phyloP scores from a whole-genome alignment of 2,113 vertebrate species.

The Atherinomorus stipes region DNA sequence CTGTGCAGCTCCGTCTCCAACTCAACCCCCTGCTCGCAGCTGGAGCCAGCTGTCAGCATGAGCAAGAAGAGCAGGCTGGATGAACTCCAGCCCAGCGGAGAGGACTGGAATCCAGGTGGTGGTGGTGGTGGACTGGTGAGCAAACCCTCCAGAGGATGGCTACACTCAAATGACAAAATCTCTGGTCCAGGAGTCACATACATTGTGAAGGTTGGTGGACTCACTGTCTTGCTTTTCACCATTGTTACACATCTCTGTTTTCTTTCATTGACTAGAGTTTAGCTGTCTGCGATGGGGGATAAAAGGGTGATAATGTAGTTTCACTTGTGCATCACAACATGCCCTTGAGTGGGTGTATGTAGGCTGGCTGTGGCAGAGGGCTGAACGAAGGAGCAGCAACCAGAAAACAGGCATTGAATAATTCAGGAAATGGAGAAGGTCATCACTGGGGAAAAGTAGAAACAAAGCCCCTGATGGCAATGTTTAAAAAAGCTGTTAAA shows the following conservation, averaged over 20 bases:
- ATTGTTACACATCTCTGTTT: constrained; percentile 67
- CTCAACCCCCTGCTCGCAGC: constrained; percentile 86
- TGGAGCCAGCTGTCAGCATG: constrained; percentile 85
- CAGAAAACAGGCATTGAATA: constrained; percentile 69
- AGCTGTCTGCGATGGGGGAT: constrained; percentile 22
- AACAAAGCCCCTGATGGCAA: constrained; percentile 43
- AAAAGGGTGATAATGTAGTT: constrained; percentile 47
- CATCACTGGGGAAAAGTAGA: constrained; percentile 35
- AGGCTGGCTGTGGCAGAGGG: constrained; percentile 56
- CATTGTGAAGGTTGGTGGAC: constrained; percentile 93
- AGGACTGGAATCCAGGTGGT: constrained; percentile 87
- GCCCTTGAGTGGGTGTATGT: constrained; percentile 73
- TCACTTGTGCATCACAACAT: constrained; percentile 57
- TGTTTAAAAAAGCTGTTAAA: constrained; percentile 38
- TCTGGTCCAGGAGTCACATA: constrained; percentile 97
- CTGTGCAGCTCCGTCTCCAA: constrained; percentile 87
- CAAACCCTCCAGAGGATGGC: constrained; percentile 90
- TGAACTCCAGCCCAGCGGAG: constrained; percentile 83
- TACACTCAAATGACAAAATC: constrained; percentile 95
- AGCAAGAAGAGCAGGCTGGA: constrained; percentile 88
- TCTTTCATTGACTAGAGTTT: constrained; percentile 57
- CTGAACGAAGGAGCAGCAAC: constrained; percentile 60
- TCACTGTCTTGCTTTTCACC: background rate
- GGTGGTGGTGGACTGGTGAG: constrained; percentile 79
- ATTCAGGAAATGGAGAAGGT: constrained; percentile 75